A percentile compares a stretch with the other conserved stretches of the same genome.
These are phyloP conservation scores for Scleropages formosus DNA, from an alignment of 2,797 vertebrate species.

Conservation along the genomic window DNA sequence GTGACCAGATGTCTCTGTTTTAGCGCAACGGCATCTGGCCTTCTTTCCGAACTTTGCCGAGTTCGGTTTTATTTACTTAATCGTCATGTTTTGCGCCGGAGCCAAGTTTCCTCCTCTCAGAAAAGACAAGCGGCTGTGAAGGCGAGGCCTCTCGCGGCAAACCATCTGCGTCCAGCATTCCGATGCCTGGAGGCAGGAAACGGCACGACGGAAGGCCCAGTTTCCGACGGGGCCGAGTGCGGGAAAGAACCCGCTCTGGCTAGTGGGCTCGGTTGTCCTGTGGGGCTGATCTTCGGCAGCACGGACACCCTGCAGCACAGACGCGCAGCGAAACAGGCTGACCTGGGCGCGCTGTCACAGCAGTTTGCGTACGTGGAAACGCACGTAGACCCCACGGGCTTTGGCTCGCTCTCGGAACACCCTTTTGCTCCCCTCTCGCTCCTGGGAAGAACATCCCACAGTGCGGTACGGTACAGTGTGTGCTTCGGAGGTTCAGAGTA, in stretches of 20 bases:
- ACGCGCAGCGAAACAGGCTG: neutral
- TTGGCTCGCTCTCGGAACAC: no score
- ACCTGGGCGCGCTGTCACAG: neutral
- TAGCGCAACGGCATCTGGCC: no score
- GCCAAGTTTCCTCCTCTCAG: neutral
- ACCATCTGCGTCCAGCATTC: conserved; percentile 45
- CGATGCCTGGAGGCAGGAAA: conserved; percentile 47
- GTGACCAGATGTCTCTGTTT: no score
- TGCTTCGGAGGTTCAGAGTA: neutral
- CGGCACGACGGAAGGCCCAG: conserved; percentile 33
- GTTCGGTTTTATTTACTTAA: neutral
- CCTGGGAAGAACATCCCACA: no score
- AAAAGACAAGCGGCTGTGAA: neutral
- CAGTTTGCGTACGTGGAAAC: neutral
- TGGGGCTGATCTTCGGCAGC: conserved; percentile 17
- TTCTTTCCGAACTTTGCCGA: no score
- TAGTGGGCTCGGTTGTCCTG: neutral
- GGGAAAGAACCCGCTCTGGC: conserved; percentile 45
- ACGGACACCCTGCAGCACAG: neutral
- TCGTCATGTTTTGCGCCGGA: neutral
- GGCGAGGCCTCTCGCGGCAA: conserved; percentile 27
- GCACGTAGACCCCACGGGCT: neutral
- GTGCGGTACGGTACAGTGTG: neutral
- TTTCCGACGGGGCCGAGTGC: conserved; percentile 54
- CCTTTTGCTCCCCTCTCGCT: no score